These are phyloP conservation scores for Sinocyclocheilus rhinocerous DNA, from an alignment of 2,113 vertebrate genomes.

Conservation along the genomic window DNA sequence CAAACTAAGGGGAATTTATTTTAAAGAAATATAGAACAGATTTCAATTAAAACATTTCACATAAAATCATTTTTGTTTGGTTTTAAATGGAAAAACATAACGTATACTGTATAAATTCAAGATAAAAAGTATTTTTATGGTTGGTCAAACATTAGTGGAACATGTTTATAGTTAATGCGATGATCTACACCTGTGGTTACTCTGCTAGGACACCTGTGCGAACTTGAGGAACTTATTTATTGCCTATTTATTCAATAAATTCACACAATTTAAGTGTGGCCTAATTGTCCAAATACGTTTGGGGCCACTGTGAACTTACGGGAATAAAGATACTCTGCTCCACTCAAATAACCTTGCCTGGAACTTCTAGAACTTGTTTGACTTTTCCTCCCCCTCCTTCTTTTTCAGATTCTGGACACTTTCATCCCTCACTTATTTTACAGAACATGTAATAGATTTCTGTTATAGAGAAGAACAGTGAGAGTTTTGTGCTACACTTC, in stretches of 20 bases:
- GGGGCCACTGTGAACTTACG: not conserved
- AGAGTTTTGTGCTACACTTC: conserved; percentile 27
- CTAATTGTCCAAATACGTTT: not conserved
- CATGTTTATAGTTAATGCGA: not conserved
- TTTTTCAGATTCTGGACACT: not conserved
- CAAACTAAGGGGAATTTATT: no score
- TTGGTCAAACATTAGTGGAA: not conserved
- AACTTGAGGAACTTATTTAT: not conserved
- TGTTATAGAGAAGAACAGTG: conserved; percentile 26
- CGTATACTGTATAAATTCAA: not conserved
- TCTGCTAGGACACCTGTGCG: no score
- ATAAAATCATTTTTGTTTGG: no score
- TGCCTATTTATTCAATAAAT: not conserved
- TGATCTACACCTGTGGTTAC: no score
- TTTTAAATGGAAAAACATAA: no score
- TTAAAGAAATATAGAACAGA: no score
- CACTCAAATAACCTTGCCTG: conserved; percentile 8
- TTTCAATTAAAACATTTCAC: no score
- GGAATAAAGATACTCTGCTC: not conserved
- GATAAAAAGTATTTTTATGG: not conserved
- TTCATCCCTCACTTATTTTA: conserved; percentile 16
- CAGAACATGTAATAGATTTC: conserved; percentile 8
- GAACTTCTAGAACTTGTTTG: not conserved
- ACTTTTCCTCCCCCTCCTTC: conserved; percentile 13
- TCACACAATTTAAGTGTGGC: not conserved